Evolutionary conservation across 2,888 invertebrate species (phyloP).

Genomic region (Anodontia alba): DNA sequence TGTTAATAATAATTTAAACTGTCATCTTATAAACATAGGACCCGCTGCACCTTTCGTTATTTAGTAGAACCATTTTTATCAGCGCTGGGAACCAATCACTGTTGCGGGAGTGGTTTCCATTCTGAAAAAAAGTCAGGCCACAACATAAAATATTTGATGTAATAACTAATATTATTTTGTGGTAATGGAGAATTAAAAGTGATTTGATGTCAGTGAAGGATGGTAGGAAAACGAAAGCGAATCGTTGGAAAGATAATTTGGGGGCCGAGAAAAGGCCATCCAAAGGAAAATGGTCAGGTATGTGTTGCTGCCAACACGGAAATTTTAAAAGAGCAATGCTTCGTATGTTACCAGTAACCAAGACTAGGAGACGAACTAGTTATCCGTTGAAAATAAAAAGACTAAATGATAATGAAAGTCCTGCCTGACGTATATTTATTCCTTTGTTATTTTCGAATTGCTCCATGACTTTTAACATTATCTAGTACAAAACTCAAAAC

Average conservation of each 20-base stretch:
- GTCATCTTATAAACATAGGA: too few relatives aligned
- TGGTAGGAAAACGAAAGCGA: slow-evolving; percentile 60
- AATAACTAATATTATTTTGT: not conserved
- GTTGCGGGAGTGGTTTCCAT: not conserved
- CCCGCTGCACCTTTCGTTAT: not conserved
- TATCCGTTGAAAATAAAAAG: too few relatives aligned
- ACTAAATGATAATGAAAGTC: too few relatives aligned
- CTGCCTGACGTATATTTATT: too few relatives aligned
- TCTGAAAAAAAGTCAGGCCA: not conserved
- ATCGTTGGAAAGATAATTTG: slow-evolving; percentile 70
- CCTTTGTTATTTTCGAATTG: too few relatives aligned
- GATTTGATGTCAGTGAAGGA: not conserved
- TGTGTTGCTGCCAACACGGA: not conserved
- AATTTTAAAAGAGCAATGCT: not conserved
- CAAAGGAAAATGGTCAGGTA: slow-evolving; percentile 70
- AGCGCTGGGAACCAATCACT: not conserved
- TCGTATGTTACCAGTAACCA: not conserved
- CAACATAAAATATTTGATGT: not conserved
- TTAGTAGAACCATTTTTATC: not conserved
- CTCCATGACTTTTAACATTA: too few relatives aligned
- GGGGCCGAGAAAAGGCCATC: slow-evolving; percentile 67
- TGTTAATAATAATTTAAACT: too few relatives aligned
- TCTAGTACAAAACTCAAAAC: too few relatives aligned
- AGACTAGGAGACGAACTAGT: too few relatives aligned
- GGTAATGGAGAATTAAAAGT: not conserved